phyloP scores from a whole-genome alignment of 2,113 vertebrate genomes.

The Tychaedon coryphoeus region DNA sequence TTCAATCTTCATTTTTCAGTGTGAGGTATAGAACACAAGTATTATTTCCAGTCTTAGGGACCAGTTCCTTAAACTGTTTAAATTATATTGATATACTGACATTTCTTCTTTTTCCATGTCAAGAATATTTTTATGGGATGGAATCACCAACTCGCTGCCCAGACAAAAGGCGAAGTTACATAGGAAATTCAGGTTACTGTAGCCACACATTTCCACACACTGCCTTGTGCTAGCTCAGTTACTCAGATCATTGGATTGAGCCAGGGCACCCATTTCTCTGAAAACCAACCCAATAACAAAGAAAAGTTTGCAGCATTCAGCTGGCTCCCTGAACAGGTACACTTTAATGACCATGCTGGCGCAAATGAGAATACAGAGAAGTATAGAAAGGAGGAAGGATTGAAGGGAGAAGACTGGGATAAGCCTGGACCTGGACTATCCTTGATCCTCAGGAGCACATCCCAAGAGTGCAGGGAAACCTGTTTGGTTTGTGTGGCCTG shows the following conservation, averaged over 20 bases:
- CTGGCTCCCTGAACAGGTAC: neutral
- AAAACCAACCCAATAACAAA: neutral
- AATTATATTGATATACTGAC: neutral
- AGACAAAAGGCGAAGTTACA: neutral
- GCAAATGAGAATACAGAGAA: neutral
- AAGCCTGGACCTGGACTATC: neutral
- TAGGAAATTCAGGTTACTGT: neutral
- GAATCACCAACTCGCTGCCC: neutral
- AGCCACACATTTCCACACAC: neutral
- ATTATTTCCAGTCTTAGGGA: neutral
- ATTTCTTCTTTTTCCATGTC: neutral
- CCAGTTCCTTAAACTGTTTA: neutral
- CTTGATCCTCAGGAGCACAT: neutral
- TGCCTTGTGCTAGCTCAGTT: neutral
- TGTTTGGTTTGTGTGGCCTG: neutral
- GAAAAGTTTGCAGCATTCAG: neutral
- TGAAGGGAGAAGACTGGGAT: neutral
- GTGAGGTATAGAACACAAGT: neutral
- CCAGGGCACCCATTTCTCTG: neutral
- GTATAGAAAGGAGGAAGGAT: neutral
- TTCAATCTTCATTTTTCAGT: neutral
- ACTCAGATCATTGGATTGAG: neutral
- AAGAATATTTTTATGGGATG: neutral
- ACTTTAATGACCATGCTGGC: neutral
- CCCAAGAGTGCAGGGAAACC: neutral